phyloP scores from a whole-genome alignment of 2,888 invertebrate genomes.

The Allacma fusca region DNA sequence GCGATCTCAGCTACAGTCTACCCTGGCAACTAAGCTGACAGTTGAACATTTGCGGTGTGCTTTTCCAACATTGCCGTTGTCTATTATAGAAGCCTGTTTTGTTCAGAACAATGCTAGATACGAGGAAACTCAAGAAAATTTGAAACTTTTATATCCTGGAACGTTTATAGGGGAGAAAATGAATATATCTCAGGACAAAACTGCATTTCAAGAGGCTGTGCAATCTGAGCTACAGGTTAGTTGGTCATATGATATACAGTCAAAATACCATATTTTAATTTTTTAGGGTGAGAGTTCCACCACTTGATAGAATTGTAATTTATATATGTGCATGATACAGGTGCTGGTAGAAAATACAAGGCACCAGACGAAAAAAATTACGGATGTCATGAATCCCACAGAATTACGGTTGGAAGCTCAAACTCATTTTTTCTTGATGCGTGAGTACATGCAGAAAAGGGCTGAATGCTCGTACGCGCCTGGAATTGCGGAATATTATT shows the following conservation, averaged over 20 bases:
- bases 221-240: slow-evolving; percentile 23
- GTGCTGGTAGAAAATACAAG: slow-evolving; percentile 24
- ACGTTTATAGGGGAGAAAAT: neutral
- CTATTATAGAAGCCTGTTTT: slow-evolving; percentile 17
- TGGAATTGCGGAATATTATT: slow-evolving; percentile 29
- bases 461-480: slow-evolving; percentile 17
- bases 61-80: slow-evolving; percentile 1
- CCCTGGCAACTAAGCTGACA: neutral
- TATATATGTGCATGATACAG: neutral
- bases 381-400: neutral
- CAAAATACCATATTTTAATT: no score
- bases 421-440: slow-evolving; percentile 22
- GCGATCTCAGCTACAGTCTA: slow-evolving; percentile 12
- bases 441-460: slow-evolving; percentile 28
- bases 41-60: slow-evolving; percentile 16
- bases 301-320: no score
- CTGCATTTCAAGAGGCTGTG: slow-evolving; percentile 6
- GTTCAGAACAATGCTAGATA: neutral
- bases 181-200: slow-evolving; percentile 7
- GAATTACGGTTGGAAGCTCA: neutral
- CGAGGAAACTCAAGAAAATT: slow-evolving; percentile 4
- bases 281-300: no score
- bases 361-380: neutral
- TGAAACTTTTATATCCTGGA: slow-evolving; percentile 7
- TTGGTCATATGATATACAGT: neutral